Percentiles rank a stretch among this genome's conserved stretches.
Evolutionary conservation across 2,113 vertebrate genomes (phyloP).

Genomic region (Lonchura striata): DNA sequence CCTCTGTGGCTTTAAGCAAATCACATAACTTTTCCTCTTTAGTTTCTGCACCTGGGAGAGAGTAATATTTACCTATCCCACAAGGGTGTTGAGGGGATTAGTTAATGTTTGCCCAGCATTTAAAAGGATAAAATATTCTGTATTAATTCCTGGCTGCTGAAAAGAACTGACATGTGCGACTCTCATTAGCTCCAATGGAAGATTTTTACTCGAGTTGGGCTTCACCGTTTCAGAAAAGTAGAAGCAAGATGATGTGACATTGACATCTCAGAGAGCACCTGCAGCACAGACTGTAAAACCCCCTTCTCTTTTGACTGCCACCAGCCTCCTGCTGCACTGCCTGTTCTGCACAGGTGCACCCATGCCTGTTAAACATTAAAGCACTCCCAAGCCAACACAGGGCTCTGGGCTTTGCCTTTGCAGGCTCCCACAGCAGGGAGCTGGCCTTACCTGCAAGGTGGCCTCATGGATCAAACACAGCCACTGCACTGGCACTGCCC

Average conservation of each 20-base stretch:
- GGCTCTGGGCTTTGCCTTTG: background rate
- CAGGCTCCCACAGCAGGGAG: background rate
- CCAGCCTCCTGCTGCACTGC: background rate
- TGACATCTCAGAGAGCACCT: background rate
- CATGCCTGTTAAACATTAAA: background rate
- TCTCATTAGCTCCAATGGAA: background rate
- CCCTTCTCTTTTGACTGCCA: background rate
- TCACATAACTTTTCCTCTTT: background rate
- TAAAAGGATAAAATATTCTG: conserved; percentile 16
- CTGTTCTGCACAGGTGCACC: background rate
- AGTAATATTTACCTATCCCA: conserved; percentile 33
- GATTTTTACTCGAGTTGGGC: background rate
- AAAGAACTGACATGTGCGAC: background rate
- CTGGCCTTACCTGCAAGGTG: background rate
- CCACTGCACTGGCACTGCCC: rapidly evolving
- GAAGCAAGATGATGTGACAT: background rate
- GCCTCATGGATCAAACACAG: background rate
- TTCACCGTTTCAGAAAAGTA: background rate
- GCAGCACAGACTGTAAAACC: background rate
- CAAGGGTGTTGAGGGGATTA: conserved; percentile 27
- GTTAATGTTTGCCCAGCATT: conserved; percentile 39
- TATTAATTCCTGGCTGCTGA: background rate
- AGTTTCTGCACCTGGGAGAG: conserved; percentile 30
- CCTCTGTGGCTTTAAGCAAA: conserved; percentile 35
- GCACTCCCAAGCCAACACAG: background rate